Evolutionary conservation across 2,888 invertebrate species (phyloP), one percentile per base, ranked within the genome.

Genomic region (Glaucopsyche alexis): DNA sequence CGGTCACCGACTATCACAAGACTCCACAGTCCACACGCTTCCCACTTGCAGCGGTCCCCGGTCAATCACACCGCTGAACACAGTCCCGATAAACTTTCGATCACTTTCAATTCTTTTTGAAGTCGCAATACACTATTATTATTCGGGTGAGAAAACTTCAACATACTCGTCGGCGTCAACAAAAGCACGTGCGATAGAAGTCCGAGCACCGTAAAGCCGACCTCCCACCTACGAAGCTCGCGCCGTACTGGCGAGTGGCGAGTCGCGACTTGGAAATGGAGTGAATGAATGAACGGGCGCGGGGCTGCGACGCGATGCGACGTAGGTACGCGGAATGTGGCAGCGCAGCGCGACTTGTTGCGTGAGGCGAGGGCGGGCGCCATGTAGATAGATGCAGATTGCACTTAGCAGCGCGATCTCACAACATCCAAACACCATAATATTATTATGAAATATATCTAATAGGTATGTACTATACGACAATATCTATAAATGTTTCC

Each of bases 241-340:
- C 70, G 75, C 75, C 77, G 74, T 74, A 82, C 83, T 82, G 80
- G 73, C 55, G 71, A 29, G 50, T 11, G 14, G 67, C 52, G 67
- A 9, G 66, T 29, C 19, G 50, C 14, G 19, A 55, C 47, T 65
- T 6, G 66, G 55, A 14, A 60, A 55, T 50, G 73, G 45, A 55
- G 55, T 55, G 55, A 13, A 47, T 69, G 69, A 71, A 55, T 55
- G 49, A 66, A 96, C 95, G 66, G 95, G 94, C 78, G 83, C 86
- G 94, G 73, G 93, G 83, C 97, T 93, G 83, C 97, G 96, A 49
- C 97, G 97, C 75, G 82, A 98, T 87, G 81, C 97, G 0, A 96
- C n/a, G n/a, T n/a, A n/a, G n/a, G 96, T 11, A 97, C 97, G 72
- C 40, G 79, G n/a, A n/a, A n/a, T n/a, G 97, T 89, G 4, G n/a